Conservation (phyloP, 2,113 vertebrate species). For the Orcinus orca region DNA sequence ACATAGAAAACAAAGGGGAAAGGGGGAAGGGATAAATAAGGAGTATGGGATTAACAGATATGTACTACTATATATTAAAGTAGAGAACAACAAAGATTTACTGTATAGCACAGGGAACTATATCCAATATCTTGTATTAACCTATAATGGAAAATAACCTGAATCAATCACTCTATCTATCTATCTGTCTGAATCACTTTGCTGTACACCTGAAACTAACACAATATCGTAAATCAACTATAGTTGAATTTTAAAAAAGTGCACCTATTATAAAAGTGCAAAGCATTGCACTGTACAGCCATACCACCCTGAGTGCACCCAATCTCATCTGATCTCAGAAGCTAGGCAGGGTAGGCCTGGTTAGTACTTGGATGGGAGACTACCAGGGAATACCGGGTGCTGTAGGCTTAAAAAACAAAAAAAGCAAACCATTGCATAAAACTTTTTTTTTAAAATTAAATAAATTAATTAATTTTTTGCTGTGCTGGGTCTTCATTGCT, state of each 20-base stretch:
- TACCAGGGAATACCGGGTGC: not conserved
- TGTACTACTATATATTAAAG: not conserved
- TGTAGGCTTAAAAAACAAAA: not conserved
- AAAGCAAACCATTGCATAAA: not conserved
- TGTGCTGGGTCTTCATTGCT: no score
- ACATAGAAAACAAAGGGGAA: not conserved
- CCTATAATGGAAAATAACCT: not conserved
- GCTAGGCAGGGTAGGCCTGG: not conserved
- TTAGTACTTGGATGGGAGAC: not conserved
- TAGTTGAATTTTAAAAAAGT: not conserved
- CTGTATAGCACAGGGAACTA: not conserved
- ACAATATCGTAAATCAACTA: not conserved
- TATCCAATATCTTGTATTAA: not conserved
- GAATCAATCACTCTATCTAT: no score
- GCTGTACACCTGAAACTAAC: not conserved
- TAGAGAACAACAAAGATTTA: not conserved
- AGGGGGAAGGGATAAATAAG: not conserved
- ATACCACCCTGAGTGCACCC: not conserved
- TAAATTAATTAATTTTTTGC: no score
- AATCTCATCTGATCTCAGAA: not conserved
- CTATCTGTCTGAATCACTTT: not conserved
- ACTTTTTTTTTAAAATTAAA: not conserved
- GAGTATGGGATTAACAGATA: not conserved
- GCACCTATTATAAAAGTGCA: not conserved
- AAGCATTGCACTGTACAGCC: not conserved